Base-by-base conservation (phyloP, 2,888 invertebrate species). In the Camptogramma bilineatum region DNA sequence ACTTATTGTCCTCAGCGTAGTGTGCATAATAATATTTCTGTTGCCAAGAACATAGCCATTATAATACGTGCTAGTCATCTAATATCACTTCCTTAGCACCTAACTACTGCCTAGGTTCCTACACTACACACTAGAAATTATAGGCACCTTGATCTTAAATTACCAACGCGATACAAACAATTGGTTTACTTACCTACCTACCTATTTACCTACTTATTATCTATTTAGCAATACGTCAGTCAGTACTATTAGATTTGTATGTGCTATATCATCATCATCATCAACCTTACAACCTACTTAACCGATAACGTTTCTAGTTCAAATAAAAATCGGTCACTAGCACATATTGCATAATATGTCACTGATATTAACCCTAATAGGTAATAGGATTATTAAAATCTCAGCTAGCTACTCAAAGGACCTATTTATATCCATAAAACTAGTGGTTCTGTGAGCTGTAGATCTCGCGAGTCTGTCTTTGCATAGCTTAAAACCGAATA, bases 21-120 rank as follows among this genome's bases (percentile, higher is more conserved):
- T 34, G 9, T 34, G 39, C 2, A 16, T 13, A 61, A 51, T 55
- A 51, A 51, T 31, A 46, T 51, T 16, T n/a, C 24, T n/a, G 19
- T n/a, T 31, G 28, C 52, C 51, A 51, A 55, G 55, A 55, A 46
- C 19, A 19, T 13, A 52, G 13, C 17, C 17, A 51, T 62, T 31
- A 42, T 4, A 1, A 39, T 42, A 51, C 19, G 17, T 28, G 52
- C 46, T 44, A 52, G 44, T 59, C 48, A 61, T 50, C 4, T 17
- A 28, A n/a, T 17, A 10, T 13, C 17, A 60, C 52, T 53, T 53
- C 60, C 60, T 48, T 46, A 19, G 16, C 34, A 13, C 9, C 31
- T 31, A 31, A 9, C 1, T 10, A 34, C 34, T 10, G 10, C 24
- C 5, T 24, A 24, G 24, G 24, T 24, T 24, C 24, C 4, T 24